phyloP scores from a whole-genome alignment of 2,797 vertebrate genomes.

The Catostomus latipinnis region DNA sequence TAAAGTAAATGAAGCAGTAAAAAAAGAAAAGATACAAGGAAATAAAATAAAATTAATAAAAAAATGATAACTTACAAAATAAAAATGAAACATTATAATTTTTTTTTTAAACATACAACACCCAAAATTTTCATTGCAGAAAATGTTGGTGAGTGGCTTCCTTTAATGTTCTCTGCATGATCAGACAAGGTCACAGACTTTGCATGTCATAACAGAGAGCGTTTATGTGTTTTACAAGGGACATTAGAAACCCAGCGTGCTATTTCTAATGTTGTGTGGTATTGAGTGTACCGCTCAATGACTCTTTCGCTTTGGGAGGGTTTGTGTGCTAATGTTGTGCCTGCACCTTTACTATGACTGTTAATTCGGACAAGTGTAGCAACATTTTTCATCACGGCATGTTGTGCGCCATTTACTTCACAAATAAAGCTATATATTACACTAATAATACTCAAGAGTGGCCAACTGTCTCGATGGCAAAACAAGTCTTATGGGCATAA shows the following conservation, averaged over 20 bases:
- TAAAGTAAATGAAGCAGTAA: too few relatives aligned
- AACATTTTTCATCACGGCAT: not conserved
- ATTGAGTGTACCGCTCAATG: not conserved
- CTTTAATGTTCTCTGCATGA: slow-evolving; percentile 3
- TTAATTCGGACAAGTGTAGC: not conserved
- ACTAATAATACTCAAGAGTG: slow-evolving; percentile 25
- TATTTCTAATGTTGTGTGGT: slow-evolving; percentile 32
- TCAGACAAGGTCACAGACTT: slow-evolving; percentile 11
- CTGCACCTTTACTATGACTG: not conserved
- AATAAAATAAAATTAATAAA: too few relatives aligned
- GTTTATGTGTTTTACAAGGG: slow-evolving; percentile 7
- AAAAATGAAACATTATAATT: not conserved
- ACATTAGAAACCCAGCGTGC: slow-evolving; percentile 17
- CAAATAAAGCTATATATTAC: slow-evolving; percentile 8
- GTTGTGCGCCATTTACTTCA: slow-evolving; percentile 10
- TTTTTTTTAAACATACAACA: too few relatives aligned
- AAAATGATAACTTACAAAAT: not conserved
- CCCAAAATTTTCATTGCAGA: not conserved
- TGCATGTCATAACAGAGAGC: not conserved
- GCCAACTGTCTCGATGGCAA: not conserved
- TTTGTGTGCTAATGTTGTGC: not conserved
- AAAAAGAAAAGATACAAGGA: too few relatives aligned
- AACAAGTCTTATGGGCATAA: slow-evolving; percentile 5
- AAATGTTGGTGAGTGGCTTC: not conserved
- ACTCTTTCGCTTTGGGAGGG: slow-evolving; percentile 1